These are phyloP conservation scores for Picus viridis DNA, from an alignment of 2,797 vertebrate genomes.

Conservation along the genomic window DNA sequence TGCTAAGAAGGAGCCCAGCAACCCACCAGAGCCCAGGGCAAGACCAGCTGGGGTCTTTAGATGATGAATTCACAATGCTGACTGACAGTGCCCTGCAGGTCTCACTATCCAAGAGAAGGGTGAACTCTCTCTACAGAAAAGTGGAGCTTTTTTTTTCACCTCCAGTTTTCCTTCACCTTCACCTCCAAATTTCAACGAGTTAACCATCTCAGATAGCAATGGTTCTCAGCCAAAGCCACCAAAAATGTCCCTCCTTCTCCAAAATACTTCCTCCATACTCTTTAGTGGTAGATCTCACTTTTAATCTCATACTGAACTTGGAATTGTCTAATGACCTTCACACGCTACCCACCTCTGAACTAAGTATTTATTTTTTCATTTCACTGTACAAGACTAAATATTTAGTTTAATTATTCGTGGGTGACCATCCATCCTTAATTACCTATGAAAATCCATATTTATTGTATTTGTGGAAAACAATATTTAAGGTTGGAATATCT, in stretches of 20 bases:
- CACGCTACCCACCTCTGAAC: background rate
- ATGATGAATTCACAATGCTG: background rate
- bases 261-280: background rate
- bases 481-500: conserved; percentile 4
- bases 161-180: background rate
- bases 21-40: background rate
- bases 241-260: background rate
- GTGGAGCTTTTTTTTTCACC: background rate
- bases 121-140: background rate
- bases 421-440: conserved; percentile 41
- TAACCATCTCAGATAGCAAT: background rate
- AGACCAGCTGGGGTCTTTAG: background rate
- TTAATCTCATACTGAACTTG: conserved; percentile 15
- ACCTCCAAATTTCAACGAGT: background rate
- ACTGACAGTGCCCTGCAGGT: conserved; percentile 25
- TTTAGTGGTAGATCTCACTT: background rate
- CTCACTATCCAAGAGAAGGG: background rate
- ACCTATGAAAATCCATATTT: conserved; percentile 34
- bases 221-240: background rate
- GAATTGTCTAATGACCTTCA: conserved; percentile 9
- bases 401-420: conserved; percentile 56
- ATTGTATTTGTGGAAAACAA: conserved; percentile 26
- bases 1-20: background rate
- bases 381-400: conserved; percentile 6
- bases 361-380: conserved; percentile 33